Evolutionary conservation across 2,113 vertebrate species (phyloP).

Genomic region (Psilopogon haemacephalus): DNA sequence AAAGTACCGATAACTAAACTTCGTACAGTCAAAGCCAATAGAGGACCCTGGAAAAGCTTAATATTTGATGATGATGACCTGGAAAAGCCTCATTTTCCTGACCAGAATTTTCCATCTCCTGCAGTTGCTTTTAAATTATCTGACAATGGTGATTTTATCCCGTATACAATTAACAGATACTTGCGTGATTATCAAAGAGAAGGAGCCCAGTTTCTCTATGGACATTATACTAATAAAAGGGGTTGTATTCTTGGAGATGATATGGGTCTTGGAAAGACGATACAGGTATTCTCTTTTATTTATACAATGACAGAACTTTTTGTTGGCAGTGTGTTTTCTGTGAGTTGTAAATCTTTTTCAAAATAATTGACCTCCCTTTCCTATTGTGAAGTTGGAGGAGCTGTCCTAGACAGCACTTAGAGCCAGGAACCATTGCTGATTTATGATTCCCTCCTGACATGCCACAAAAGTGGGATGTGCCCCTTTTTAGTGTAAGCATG

Average conservation of each 20-base stretch:
- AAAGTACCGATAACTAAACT: constrained; percentile 73
- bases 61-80: constrained; percentile 79
- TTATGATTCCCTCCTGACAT: background rate
- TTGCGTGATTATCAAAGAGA: constrained; percentile 93
- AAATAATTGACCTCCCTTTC: background rate
- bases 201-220: constrained; percentile 87
- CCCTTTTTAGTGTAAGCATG: background rate
- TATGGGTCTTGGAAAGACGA: constrained; percentile 97
- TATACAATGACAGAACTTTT: background rate
- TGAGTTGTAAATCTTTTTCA: background rate
- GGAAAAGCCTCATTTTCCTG: constrained; percentile 90
- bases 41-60: constrained; percentile 56
- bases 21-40: constrained; percentile 49
- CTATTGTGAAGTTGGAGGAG: background rate
- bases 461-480: background rate
- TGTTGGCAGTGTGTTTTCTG: background rate
- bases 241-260: constrained; percentile 97
- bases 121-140: constrained; percentile 79
- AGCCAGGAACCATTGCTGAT: background rate
- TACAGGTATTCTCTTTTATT: constrained; percentile 83
- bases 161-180: constrained; percentile 94
- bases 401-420: background rate
- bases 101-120: constrained; percentile 66
- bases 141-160: constrained; percentile 79
- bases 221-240: constrained; percentile 78